These are phyloP conservation scores for Austrolebias charrua DNA, from an alignment of 2,797 vertebrate species.

Conservation along the genomic window DNA sequence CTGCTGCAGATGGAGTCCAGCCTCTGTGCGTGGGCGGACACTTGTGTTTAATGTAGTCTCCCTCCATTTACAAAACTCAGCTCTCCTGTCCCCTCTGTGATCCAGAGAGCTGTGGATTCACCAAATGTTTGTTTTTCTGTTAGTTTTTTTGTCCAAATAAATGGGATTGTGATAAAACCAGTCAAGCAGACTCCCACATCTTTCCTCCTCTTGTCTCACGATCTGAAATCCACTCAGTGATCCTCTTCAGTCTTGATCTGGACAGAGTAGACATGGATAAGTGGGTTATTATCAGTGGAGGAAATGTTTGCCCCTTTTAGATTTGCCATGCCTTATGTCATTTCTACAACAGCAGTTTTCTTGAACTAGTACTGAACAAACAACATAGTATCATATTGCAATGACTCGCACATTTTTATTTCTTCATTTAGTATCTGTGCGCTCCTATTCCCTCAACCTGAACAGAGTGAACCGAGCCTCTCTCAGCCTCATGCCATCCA, in stretches of 20 bases:
- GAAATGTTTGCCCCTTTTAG: slow-evolving; percentile 39
- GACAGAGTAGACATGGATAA: slow-evolving; percentile 15
- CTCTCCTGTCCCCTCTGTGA: slow-evolving; percentile 21
- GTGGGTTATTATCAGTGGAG: slow-evolving; percentile 31
- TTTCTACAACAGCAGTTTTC: slow-evolving; percentile 29
- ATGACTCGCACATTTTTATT: slow-evolving; percentile 29
- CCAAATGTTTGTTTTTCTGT: slow-evolving; percentile 20
- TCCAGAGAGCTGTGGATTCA: slow-evolving; percentile 16
- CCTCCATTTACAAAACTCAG: slow-evolving; percentile 41
- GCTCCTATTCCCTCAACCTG: slow-evolving; percentile 30
- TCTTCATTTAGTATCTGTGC: slow-evolving; percentile 12
- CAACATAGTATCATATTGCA: slow-evolving; percentile 8
- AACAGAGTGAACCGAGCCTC: slow-evolving; percentile 31
- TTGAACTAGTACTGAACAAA: slow-evolving; percentile 40
- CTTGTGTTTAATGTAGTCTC: slow-evolving; percentile 28
- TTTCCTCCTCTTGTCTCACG: slow-evolving; percentile 39
- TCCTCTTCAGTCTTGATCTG: slow-evolving; percentile 5
- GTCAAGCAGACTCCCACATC: slow-evolving; percentile 11
- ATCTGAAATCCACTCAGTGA: slow-evolving; percentile 18
- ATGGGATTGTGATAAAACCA: slow-evolving; percentile 43
- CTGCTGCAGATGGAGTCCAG: slow-evolving; percentile 37
- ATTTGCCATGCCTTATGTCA: slow-evolving; percentile 18
- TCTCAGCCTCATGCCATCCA: slow-evolving; percentile 65
- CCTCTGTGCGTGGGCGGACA: slow-evolving; percentile 49
- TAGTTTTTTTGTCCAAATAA: slow-evolving; percentile 26